A percentile compares a stretch with the other conserved stretches of the same genome.
These are phyloP conservation scores for Astyanax mexicanus DNA, from an alignment of 2,797 vertebrate genomes.

Conservation along the genomic window DNA sequence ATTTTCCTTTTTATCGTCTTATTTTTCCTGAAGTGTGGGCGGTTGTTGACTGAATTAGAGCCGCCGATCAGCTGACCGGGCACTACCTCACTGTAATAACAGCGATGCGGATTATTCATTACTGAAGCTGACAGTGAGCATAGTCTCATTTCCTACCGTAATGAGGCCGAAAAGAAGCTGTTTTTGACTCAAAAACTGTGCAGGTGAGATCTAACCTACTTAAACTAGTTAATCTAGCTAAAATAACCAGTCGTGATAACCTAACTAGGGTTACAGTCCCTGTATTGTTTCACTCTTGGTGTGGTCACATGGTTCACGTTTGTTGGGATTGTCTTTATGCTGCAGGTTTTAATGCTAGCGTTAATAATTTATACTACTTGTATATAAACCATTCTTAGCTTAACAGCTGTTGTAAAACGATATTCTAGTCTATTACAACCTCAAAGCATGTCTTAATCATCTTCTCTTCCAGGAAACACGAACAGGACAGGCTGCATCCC, in stretches of 20 bases:
- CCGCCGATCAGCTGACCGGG: background rate
- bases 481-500: background rate
- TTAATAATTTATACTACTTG: background rate
- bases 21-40: no score
- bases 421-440: background rate
- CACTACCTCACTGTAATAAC: no score
- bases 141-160: background rate
- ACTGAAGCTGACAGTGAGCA: background rate
- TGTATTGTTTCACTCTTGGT: no score
- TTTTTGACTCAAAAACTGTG: background rate
- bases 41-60: no score
- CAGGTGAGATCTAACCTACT: constrained; percentile 3
- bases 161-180: background rate
- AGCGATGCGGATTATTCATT: background rate
- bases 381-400: no score
- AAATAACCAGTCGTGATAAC: no score
- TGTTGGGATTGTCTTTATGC: background rate
- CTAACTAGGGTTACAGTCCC: no score
- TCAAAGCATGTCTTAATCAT: background rate
- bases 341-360: background rate
- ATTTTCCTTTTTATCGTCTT: no score
- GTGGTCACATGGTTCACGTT: no score
- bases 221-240: no score
- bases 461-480: background rate
- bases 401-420: background rate